A percentile compares a stretch with the other conserved stretches of the same genome.
Evolutionary conservation across 2,113 vertebrate genomes (phyloP).

Genomic region (Halcyon senegalensis): DNA sequence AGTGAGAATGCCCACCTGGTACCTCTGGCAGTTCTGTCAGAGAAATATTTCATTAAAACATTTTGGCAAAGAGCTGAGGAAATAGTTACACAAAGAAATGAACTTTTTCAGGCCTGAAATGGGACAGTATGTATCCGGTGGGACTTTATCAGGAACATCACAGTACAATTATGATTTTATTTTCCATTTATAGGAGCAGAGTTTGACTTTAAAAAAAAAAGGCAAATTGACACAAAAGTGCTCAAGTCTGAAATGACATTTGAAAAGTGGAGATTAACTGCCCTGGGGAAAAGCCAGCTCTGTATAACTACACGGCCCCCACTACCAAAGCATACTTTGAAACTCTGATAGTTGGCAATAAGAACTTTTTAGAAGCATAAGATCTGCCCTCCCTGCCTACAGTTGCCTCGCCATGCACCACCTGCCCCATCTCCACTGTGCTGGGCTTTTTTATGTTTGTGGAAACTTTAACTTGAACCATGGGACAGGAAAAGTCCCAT

Average conservation of each 20-base stretch:
- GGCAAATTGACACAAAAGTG: not conserved
- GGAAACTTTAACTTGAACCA: not conserved
- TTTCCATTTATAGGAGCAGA: not conserved
- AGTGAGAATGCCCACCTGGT: not conserved
- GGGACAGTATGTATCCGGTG: not conserved
- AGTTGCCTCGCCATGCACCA: not conserved
- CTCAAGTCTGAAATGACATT: not conserved
- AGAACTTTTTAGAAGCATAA: not conserved
- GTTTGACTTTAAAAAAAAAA: not conserved
- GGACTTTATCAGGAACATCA: not conserved
- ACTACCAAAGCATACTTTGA: not conserved
- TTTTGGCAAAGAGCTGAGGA: not conserved
- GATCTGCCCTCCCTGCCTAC: not conserved
- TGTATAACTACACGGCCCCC: not conserved
- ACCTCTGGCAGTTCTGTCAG: not conserved
- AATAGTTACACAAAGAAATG: not conserved
- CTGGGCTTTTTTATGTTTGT: not conserved
- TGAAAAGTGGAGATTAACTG: not conserved
- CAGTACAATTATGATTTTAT: not conserved
- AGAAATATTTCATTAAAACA: not conserved
- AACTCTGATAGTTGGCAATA: not conserved
- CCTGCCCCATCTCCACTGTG: not conserved
- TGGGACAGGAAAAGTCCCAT: not conserved
- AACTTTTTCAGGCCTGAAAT: not conserved
- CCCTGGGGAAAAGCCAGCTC: not conserved